Conservation (phyloP, 2,113 vertebrate species). For the Dasyurus viverrinus region DNA sequence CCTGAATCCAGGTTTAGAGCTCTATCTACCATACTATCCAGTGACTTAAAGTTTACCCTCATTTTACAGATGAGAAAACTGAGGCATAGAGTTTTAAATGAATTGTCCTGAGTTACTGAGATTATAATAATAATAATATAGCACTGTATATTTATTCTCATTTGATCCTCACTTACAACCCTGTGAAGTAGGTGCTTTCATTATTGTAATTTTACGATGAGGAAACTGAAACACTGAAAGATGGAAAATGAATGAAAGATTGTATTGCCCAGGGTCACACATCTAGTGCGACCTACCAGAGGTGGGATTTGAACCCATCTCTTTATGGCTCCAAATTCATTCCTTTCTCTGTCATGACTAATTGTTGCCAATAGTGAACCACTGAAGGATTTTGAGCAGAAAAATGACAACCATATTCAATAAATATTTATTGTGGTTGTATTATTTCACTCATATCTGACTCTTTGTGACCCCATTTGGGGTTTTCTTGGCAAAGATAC, state of each 20-base stretch:
- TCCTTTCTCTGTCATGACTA: neutral
- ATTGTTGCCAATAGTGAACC: neutral
- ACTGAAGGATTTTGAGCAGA: neutral
- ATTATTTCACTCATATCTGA: neutral
- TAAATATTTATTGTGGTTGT: neutral
- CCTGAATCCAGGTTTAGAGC: neutral
- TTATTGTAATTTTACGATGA: neutral
- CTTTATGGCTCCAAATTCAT: neutral
- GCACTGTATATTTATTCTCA: too few relatives aligned
- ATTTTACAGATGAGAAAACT: neutral
- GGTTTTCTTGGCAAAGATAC: neutral
- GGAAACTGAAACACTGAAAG: neutral
- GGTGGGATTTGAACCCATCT: neutral
- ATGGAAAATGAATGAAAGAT: neutral
- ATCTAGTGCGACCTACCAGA: neutral
- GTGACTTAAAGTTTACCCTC: neutral
- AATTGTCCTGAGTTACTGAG: neutral
- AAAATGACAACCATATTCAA: neutral
- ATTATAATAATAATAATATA: neutral
- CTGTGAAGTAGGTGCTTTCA: neutral
- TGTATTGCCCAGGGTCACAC: neutral
- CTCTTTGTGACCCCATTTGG: neutral
- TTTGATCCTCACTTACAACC: too few relatives aligned
- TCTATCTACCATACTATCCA: neutral
- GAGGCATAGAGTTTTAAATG: neutral